Conservation (phyloP, 2,888 invertebrate genomes). For the Amaurobius ferox region DNA sequence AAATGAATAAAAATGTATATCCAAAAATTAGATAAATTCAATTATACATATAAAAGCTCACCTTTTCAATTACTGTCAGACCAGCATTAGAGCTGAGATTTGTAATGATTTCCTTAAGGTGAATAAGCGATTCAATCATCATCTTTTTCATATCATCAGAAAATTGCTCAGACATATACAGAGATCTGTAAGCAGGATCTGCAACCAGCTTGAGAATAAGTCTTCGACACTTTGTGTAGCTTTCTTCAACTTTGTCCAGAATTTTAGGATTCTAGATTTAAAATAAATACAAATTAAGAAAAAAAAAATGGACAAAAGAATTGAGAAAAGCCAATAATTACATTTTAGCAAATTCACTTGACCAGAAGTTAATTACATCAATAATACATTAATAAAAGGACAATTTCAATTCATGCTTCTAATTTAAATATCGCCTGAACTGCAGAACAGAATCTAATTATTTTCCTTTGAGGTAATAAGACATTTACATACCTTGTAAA, state of each 20-base stretch:
- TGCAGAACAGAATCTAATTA: no score
- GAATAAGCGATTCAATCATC: slow-evolving; percentile 26
- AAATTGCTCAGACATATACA: slow-evolving; percentile 47
- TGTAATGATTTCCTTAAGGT: slow-evolving; percentile 29
- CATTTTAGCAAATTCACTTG: no score
- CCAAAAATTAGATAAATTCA: no score
- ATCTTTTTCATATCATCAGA: slow-evolving; percentile 33
- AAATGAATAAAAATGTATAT: no score
- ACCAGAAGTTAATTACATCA: no score
- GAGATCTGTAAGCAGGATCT: slow-evolving; percentile 21
- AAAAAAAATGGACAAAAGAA: not conserved
- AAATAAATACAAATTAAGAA: not conserved
- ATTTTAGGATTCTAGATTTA: slow-evolving; percentile 39
- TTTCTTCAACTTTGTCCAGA: slow-evolving; percentile 34
- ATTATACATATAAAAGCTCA: no score
- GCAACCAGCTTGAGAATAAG: slow-evolving; percentile 40
- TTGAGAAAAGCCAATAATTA: no score
- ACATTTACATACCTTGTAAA: no score
- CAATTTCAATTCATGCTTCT: no score
- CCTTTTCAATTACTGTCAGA: slow-evolving; percentile 33
- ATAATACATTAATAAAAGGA: no score
- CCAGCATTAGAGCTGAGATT: slow-evolving; percentile 20
- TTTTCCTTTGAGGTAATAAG: no score
- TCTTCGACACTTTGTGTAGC: slow-evolving; percentile 49
- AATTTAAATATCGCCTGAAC: no score